Conservation (phyloP, 2,888 invertebrate genomes). For the Octonoba sinensis region DNA sequence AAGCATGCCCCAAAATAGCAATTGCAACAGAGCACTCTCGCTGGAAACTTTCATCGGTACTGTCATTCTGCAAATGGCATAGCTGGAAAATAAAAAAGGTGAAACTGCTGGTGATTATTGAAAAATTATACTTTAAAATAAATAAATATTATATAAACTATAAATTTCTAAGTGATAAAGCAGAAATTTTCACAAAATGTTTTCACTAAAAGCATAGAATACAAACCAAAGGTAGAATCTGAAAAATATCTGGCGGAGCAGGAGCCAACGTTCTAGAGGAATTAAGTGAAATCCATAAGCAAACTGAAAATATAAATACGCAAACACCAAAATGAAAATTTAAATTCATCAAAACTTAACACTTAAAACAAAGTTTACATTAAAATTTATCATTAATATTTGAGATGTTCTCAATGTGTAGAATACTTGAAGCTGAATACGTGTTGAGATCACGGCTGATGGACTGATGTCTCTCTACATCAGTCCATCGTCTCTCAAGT, state of each 20-base stretch:
- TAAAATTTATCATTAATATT: too few species aligned
- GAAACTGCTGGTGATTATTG: slow-evolving; percentile 6
- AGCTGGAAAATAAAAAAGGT: slow-evolving; percentile 75
- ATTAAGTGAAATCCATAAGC: slow-evolving; percentile 73
- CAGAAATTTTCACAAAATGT: too few species aligned
- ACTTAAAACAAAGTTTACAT: too few species aligned
- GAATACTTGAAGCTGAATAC: too few species aligned
- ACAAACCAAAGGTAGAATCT: slow-evolving; percentile 71
- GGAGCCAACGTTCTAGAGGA: slow-evolving; percentile 71
- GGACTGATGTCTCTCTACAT: too few species aligned
- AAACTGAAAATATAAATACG: slow-evolving; percentile 68
- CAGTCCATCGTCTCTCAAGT: too few species aligned
- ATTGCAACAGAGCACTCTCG: slow-evolving; percentile 79
- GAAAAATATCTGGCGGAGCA: slow-evolving; percentile 73
- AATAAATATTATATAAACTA: too few species aligned
- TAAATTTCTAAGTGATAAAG: too few species aligned
- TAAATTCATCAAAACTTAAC: too few species aligned
- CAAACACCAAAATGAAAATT: slow-evolving; percentile 7
- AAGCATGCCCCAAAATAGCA: slow-evolving; percentile 79
- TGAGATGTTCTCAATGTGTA: too few species aligned
- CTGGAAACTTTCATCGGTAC: slow-evolving; percentile 82
- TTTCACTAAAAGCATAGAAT: slow-evolving; percentile 35
- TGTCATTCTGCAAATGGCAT: slow-evolving; percentile 83
- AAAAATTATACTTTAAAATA: too few species aligned
- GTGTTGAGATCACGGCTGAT: too few species aligned